Percentiles rank a stretch among this genome's conserved stretches.
phyloP scores from a whole-genome alignment of 2,888 invertebrate species.

The Branchellion lobata region DNA sequence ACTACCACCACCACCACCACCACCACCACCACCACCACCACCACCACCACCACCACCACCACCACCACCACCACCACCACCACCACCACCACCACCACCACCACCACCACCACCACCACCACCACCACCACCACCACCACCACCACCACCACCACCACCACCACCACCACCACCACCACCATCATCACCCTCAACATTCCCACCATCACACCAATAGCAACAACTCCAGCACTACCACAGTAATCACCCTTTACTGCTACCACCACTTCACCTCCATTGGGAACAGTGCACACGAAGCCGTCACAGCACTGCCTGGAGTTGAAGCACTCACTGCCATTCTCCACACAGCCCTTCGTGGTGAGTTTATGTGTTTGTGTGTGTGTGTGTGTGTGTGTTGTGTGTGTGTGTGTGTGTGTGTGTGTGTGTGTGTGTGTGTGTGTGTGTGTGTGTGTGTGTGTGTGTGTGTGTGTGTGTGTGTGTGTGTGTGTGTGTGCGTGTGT shows the following conservation, averaged over 20 bases:
- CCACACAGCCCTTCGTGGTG: background rate
- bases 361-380: too few species aligned
- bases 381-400: too few species aligned
- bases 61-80: too few species aligned
- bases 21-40: background rate
- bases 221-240: background rate
- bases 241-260: background rate
- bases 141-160: conserved; percentile 21
- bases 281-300: conserved; percentile 1
- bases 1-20: background rate
- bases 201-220: background rate
- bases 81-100: background rate
- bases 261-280: background rate
- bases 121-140: conserved; percentile 1
- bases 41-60: too few species aligned
- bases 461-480: background rate
- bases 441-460: background rate
- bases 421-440: background rate
- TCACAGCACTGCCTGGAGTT: background rate
- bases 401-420: background rate
- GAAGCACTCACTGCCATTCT: background rate
- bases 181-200: too few species aligned
- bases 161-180: background rate
- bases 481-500: too few species aligned
- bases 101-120: conserved; percentile 13